phyloP scores from a whole-genome alignment of 2,888 invertebrate genomes.

The Athripsodes cinereus region DNA sequence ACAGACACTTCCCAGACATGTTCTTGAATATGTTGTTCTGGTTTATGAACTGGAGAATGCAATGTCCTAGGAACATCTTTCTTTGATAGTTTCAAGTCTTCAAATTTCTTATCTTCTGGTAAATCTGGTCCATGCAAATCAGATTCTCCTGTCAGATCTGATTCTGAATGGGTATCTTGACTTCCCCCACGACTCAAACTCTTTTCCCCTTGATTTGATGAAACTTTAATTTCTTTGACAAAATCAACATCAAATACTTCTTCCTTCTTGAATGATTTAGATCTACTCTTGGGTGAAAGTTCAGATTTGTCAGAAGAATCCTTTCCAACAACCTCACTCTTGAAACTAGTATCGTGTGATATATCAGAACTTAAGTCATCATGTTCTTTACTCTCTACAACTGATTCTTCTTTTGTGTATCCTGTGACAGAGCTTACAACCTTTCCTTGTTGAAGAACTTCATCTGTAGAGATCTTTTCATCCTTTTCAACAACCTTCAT shows the following conservation, averaged over 20 bases:
- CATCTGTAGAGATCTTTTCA: constrained; percentile 42
- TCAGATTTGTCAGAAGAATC: constrained; percentile 37
- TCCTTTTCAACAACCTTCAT: constrained; percentile 46
- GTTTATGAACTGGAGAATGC: constrained; percentile 42
- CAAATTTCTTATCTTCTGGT: constrained; percentile 32
- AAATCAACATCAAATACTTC: constrained; percentile 49
- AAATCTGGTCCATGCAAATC: constrained; percentile 31
- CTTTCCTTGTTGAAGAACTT: constrained; percentile 46
- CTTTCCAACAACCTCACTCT: constrained; percentile 41
- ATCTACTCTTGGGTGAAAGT: constrained; percentile 44
- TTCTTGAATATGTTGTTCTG: constrained; percentile 44
- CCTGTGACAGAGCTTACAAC: constrained; percentile 44
- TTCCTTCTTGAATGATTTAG: constrained; percentile 47
- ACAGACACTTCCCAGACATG: constrained; percentile 46
- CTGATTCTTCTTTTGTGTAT: constrained; percentile 45
- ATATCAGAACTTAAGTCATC: constrained; percentile 47
- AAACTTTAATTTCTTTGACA: constrained; percentile 50
- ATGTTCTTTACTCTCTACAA: constrained; percentile 48
- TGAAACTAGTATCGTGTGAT: constrained; percentile 45
- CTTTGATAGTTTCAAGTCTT: constrained; percentile 36
- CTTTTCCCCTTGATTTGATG: constrained; percentile 44
- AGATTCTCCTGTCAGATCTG: constrained; percentile 48
- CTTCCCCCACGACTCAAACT: constrained; percentile 50
- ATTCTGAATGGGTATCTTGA: constrained; percentile 53
- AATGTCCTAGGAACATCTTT: constrained; percentile 40